Percentiles rank a stretch among this genome's conserved stretches.
Conservation (phyloP, 2,888 invertebrate genomes). For the Acanthopleura granulata region DNA sequence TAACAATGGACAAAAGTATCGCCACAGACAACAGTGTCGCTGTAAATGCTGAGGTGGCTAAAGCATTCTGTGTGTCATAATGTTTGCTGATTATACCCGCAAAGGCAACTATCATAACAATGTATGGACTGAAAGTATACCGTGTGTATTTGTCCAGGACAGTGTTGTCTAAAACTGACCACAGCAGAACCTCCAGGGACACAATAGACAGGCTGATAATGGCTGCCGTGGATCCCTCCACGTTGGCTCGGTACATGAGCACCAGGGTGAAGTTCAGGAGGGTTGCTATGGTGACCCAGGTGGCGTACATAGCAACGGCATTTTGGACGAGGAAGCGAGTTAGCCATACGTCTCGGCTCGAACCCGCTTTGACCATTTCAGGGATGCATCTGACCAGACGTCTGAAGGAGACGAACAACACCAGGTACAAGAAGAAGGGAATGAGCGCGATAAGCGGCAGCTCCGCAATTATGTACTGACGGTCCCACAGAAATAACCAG, state of each 20-base stretch:
- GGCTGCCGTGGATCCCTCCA: conserved; percentile 27
- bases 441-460: conserved; percentile 29
- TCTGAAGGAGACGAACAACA: conserved; percentile 37
- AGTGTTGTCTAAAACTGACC: conserved; percentile 45
- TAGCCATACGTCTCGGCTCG: conserved; percentile 44
- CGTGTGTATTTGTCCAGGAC: conserved; percentile 43
- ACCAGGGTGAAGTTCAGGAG: conserved; percentile 47
- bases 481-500: conserved; percentile 51
- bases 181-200: conserved; percentile 38
- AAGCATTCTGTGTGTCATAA: conserved; percentile 24
- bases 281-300: conserved; percentile 46
- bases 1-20: conserved; percentile 29
- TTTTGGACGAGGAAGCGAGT: conserved; percentile 47
- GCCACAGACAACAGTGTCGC: conserved; percentile 29
- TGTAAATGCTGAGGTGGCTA: conserved; percentile 35
- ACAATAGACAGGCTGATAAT: conserved; percentile 41
- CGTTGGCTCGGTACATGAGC: conserved; percentile 31
- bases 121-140: conserved; percentile 45
- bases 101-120: conserved; percentile 43
- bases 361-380: conserved; percentile 28
- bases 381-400: conserved; percentile 34
- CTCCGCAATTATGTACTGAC: conserved; percentile 33
- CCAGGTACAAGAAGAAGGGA: conserved; percentile 36
- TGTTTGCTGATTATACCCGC: conserved; percentile 38
- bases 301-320: conserved; percentile 49